phyloP scores from a whole-genome alignment of 1,140 invertebrate genomes.

The Diprion similis region DNA sequence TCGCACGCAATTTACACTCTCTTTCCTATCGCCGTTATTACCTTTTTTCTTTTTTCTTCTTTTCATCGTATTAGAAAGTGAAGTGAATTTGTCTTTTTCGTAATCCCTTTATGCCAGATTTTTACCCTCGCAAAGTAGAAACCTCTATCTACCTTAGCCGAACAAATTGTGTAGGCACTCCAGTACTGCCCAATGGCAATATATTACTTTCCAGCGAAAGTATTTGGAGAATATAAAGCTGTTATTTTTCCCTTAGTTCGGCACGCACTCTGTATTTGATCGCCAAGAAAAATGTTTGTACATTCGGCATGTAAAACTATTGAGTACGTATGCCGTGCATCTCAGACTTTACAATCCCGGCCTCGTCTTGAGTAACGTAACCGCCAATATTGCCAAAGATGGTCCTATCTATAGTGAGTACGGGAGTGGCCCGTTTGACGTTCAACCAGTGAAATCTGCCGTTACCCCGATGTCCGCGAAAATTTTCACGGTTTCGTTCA shows the following conservation, averaged over 20 bases:
- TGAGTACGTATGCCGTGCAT: slow-evolving; percentile 28
- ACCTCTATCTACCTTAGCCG: no score
- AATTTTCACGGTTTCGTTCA: slow-evolving; percentile 41
- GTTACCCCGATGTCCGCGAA: slow-evolving; percentile 38
- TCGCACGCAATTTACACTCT: neutral
- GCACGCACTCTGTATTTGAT: slow-evolving; percentile 34
- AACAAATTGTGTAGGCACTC: no score
- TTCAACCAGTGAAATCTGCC: slow-evolving; percentile 31
- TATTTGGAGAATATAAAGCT: no score
- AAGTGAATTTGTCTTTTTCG: no score
- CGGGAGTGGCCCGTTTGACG: slow-evolving; percentile 30
- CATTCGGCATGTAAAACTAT: slow-evolving; percentile 38
- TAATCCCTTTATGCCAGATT: no score
- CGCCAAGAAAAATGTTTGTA: slow-evolving; percentile 38
- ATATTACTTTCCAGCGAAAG: no score
- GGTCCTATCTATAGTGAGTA: slow-evolving; percentile 17
- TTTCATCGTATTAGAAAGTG: neutral
- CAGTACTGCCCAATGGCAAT: no score
- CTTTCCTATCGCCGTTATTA: no score
- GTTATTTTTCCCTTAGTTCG: neutral
- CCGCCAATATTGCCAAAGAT: slow-evolving; percentile 24
- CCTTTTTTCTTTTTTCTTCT: neutral
- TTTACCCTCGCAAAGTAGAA: no score
- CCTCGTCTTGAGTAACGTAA: slow-evolving; percentile 36
- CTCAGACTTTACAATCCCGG: slow-evolving; percentile 41